Percentiles rank a stretch among this genome's conserved stretches.
These are phyloP conservation scores for Heliconius eleuchia DNA, from an alignment of 1,140 invertebrate genomes.

Conservation along the genomic window DNA sequence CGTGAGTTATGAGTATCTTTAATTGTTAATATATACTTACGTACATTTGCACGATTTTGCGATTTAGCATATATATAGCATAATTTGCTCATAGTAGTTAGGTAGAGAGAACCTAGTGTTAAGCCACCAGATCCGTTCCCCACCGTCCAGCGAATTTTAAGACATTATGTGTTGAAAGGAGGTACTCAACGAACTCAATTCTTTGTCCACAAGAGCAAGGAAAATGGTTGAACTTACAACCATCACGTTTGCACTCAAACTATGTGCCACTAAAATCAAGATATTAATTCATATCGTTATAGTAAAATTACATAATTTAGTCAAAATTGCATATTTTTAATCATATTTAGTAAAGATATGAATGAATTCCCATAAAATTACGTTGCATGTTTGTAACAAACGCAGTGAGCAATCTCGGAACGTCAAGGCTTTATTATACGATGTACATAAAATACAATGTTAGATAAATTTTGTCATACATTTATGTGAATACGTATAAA, in stretches of 20 bases:
- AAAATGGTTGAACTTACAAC: neutral
- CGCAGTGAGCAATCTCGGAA: neutral
- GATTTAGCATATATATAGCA: neutral
- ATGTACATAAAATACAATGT: slow-evolving; percentile 5
- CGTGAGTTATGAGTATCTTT: neutral
- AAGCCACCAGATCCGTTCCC: neutral
- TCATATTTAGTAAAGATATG: neutral
- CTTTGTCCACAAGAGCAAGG: neutral
- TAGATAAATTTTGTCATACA: slow-evolving; percentile 10
- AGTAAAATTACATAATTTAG: neutral
- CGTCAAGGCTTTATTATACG: neutral
- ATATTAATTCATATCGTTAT: neutral
- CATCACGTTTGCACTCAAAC: too few relatives aligned
- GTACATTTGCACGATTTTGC: neutral
- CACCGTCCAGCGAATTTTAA: neutral
- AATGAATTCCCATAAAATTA: neutral
- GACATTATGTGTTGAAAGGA: neutral
- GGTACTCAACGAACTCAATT: neutral
- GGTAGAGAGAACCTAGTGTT: neutral
- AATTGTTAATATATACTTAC: neutral
- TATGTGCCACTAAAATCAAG: too few relatives aligned
- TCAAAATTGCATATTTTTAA: neutral
- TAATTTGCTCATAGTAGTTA: neutral
- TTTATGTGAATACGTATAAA: slow-evolving; percentile 1
- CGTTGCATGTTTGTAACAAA: neutral